Evolutionary conservation across 2,113 vertebrate species (phyloP), one percentile per base, ranked within the genome.

Genomic region (Rhea americana): DNA sequence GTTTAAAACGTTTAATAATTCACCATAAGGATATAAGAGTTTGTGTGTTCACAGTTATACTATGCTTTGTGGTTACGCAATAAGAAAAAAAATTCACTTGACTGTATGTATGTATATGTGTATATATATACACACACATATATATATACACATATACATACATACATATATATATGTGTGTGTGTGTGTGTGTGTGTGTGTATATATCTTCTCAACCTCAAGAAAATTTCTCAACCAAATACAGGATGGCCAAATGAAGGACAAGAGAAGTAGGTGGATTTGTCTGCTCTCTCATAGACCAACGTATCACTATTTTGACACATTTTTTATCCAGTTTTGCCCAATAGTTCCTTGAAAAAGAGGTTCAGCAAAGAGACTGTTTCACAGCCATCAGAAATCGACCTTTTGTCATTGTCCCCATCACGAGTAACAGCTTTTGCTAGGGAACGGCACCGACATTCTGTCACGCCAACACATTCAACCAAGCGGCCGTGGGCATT

Each of bases 401-500:
- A 89, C 80, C 85, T 84, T 90, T 51, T 48, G 35, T 39, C 51
- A 1, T n/a, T 3, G 21, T 51, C 61, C 39, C 85, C 83, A 93
- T 90, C 80, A 82, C 41, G 1, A 43, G 65, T 7, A 74, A 62
- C 68, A 67, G 80, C 68, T 78, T 21, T 28, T 19, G 5, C 13
- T 8, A 26, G 2, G 32, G 65, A 77, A 77, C 32, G n/a, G 61
- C 51, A 43, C 77, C 48, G 86, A 86, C n/a, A 22, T 39, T 86
- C 68, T 75, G 83, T 9, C 48, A 9, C 41, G 56, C 56, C 65
- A 77, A 2, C 2, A 11, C 4, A 73, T 20, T 81, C 58, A 93
- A 92, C 78, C 92, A 90, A 95, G 80, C 92, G 82, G 77, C 39
- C 86, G 53, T 24, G 24, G 0, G 48, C 26, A 65, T 18, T 96